A percentile compares a stretch with the other conserved stretches of the same genome.
These are phyloP conservation scores for Sardina pilchardus DNA, from an alignment of 2,113 vertebrate genomes.

Conservation along the genomic window DNA sequence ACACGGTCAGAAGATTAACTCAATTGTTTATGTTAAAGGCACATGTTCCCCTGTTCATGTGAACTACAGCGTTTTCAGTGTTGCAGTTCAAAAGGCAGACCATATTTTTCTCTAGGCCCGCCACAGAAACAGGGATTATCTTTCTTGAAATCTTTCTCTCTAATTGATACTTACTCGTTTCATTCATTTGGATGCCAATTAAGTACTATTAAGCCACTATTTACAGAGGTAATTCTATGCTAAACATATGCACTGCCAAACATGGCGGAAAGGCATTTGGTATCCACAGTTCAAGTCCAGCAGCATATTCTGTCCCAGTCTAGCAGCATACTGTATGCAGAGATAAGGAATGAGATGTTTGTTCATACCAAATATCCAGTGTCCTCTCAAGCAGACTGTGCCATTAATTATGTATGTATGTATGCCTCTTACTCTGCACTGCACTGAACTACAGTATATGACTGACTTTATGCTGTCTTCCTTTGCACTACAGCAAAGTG, in stretches of 20 bases:
- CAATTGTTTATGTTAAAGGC: not conserved
- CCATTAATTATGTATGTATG: not conserved
- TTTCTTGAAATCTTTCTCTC: not conserved
- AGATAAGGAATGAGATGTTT: not conserved
- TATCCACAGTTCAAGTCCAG: not conserved
- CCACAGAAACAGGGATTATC: not conserved
- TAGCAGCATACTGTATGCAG: not conserved
- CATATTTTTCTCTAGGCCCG: not conserved
- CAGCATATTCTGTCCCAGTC: not conserved
- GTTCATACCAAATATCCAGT: not conserved
- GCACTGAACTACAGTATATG: not conserved
- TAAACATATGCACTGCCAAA: not conserved
- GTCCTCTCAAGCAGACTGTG: not conserved
- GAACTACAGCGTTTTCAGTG: not conserved
- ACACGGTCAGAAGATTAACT: not conserved
- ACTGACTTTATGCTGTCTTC: not conserved
- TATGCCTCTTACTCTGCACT: not conserved
- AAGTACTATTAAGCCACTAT: not conserved
- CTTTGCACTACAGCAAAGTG: not conserved
- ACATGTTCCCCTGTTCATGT: constrained; percentile 1
- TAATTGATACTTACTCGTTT: not conserved
- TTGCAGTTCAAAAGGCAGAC: not conserved
- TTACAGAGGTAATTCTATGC: not conserved
- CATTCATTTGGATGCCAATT: not conserved
- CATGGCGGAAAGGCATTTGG: not conserved